Base-by-base conservation (phyloP, 2,888 invertebrate species). In the Homarus gammarus region DNA sequence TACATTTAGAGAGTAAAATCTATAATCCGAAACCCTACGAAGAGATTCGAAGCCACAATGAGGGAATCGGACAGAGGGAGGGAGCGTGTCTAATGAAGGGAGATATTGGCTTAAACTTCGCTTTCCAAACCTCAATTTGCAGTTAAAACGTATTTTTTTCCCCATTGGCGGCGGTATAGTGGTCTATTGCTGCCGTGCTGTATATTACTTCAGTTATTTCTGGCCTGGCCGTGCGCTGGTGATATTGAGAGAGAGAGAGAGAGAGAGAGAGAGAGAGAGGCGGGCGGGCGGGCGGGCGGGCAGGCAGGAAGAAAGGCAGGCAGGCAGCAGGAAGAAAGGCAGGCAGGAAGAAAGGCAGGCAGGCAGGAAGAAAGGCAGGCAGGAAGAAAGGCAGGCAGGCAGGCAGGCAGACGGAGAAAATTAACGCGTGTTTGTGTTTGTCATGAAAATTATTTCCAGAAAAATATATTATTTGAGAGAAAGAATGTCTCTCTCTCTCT, bases 111-210 rank as follows among this genome's bases (percentile, higher is more conserved):
- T 77, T 68, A 77, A 78, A 61, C 64, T 33, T 49, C 78, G 40
- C 68, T 78, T 85, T 64, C 64, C 77, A 44, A 78, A 78, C 85
- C 77, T 44, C 77, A 85, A 85, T 85, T 85, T 85, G 85, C 78
- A 85, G 85, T 85, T 85, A 85, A 85, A 75, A 64, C 68, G 75
- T n/a, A 78, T 85, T 78, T 78, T 85, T 75, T 27, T 51, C 27
- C 68, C 36, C 40, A n/a, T 22, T 72, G 18, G 33, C 73, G 27
- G 56, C 18, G 56, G 56, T 56, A 56, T 56, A 22, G 56, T 51
- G 56, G 56, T 10, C 0, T 18, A 18, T 56, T 56, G 18, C 22
- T 10, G 15, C 56, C 18, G 1, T 27, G n/a, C 2, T 61, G 12
- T 44, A 44, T 44, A 12, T 44, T 44, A 44, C 3, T n/a, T 64